Conservation (phyloP, 2,113 vertebrate species). For the Siniperca chuatsi region DNA sequence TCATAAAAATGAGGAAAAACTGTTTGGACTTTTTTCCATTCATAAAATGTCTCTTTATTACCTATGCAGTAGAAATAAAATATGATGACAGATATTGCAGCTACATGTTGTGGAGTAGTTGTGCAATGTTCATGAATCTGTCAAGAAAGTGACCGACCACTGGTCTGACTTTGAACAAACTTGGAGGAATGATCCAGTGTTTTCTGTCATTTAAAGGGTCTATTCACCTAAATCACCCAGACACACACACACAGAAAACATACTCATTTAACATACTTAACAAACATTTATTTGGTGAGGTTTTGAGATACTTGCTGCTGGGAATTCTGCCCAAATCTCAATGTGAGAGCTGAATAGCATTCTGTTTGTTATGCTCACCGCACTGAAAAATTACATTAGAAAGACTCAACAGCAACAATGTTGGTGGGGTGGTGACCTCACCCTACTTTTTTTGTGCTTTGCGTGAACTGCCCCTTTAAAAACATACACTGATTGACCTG, state of each 20-base stretch:
- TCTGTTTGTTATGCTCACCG: neutral
- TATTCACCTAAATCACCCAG: neutral
- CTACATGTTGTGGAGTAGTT: neutral
- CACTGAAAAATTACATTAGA: neutral
- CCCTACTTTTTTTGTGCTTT: neutral
- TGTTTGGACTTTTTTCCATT: conserved; percentile 20
- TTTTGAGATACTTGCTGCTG: conserved; percentile 10
- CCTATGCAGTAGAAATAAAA: neutral
- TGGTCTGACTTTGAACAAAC: conserved; percentile 13
- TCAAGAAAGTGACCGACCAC: neutral
- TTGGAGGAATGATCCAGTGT: neutral
- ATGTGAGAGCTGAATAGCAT: neutral
- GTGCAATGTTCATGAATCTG: neutral
- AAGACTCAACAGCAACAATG: neutral
- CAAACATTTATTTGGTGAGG: neutral
- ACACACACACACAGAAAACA: neutral
- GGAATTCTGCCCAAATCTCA: neutral
- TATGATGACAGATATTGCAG: neutral
- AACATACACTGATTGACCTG: neutral
- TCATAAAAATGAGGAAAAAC: conserved; percentile 22
- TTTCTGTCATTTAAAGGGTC: neutral
- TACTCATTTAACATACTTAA: no score
- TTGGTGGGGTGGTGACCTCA: neutral
- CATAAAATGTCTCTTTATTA: conserved; percentile 5
- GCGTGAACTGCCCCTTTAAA: neutral